A percentile compares a stretch with the other conserved stretches of the same genome.
These are phyloP conservation scores for Athripsodes cinereus DNA, from an alignment of 2,888 invertebrate genomes.

Conservation along the genomic window DNA sequence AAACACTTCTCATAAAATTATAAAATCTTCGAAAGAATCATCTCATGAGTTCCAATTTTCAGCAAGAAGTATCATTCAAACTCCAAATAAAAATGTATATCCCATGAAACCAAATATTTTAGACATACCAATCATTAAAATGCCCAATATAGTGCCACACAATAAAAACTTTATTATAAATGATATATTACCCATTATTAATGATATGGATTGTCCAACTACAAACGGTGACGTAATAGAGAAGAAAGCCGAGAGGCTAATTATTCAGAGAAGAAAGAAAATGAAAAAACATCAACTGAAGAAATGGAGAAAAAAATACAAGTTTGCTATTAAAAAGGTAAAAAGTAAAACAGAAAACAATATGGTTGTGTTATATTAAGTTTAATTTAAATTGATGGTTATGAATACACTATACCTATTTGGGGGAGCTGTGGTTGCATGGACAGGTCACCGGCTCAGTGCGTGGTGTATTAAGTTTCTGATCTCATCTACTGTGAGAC, in stretches of 20 bases:
- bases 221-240: constrained; percentile 42
- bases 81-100: background rate
- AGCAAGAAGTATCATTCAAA: too few relatives aligned
- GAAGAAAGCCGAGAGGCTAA: constrained; percentile 65
- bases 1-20: too few relatives aligned
- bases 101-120: background rate
- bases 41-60: too few relatives aligned
- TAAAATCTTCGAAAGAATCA: too few relatives aligned
- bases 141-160: background rate
- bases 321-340: constrained; percentile 66
- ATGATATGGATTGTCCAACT: constrained; percentile 42
- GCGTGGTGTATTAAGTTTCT: too few relatives aligned
- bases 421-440: too few relatives aligned
- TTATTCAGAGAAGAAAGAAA: constrained; percentile 72
- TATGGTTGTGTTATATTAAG: too few relatives aligned
- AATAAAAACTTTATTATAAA: background rate
- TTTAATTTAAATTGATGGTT: too few relatives aligned
- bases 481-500: too few relatives aligned
- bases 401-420: too few relatives aligned
- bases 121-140: constrained; percentile 1
- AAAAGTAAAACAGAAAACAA: too few relatives aligned
- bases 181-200: background rate
- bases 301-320: constrained; percentile 75
- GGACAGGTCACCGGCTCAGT: too few relatives aligned
- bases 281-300: constrained; percentile 83